These are phyloP conservation scores for Pimephales promelas DNA, from an alignment of 2,113 vertebrate genomes.

Conservation along the genomic window DNA sequence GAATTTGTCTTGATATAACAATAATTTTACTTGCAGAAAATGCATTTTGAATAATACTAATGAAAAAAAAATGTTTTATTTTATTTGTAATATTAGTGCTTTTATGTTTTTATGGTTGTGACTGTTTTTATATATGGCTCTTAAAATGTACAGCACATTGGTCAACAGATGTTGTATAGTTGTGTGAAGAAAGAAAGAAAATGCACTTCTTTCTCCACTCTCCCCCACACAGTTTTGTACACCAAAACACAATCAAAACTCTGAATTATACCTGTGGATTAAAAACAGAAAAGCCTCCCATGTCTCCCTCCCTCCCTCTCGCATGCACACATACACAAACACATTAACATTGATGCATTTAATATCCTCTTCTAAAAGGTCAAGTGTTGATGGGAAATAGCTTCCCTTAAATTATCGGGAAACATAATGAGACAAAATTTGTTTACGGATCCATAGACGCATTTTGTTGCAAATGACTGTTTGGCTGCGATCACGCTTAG, in stretches of 20 bases:
- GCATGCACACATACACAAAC: background rate
- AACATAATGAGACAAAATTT: slow-evolving; percentile 67
- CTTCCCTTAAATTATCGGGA: slow-evolving; percentile 57
- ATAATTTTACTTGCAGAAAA: background rate
- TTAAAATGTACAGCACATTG: no score
- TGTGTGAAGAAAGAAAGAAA: no score
- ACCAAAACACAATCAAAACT: background rate
- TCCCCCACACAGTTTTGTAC: background rate
- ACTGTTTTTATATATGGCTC: no score
- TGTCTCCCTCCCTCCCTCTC: background rate
- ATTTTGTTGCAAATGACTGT: slow-evolving; percentile 56
- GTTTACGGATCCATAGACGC: slow-evolving; percentile 63
- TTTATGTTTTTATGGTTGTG: no score
- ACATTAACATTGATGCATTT: slow-evolving; percentile 62
- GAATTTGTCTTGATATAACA: background rate
- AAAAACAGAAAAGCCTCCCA: slow-evolving; percentile 18
- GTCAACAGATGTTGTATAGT: no score
- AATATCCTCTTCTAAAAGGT: slow-evolving; percentile 66
- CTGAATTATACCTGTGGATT: background rate
- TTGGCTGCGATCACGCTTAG: slow-evolving; percentile 7
- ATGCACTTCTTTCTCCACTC: no score
- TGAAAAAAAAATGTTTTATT: no score
- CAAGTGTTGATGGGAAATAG: slow-evolving; percentile 66
- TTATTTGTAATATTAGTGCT: no score
- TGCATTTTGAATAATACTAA: background rate